Conservation (phyloP, 1,140 invertebrate genomes). For the Apocrypta bakeri region DNA sequence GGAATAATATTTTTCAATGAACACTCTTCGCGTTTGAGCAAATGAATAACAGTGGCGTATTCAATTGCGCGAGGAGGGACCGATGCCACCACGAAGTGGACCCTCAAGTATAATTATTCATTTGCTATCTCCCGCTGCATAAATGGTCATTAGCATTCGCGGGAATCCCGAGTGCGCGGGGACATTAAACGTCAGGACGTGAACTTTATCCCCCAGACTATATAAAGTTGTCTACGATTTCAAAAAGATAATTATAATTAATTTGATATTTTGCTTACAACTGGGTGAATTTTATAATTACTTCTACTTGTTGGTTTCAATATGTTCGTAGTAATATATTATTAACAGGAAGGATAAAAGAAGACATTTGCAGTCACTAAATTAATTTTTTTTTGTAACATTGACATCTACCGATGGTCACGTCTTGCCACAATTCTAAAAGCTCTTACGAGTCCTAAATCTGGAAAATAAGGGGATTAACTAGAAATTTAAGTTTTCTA, state of each 20-base stretch:
- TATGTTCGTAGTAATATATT: too few species aligned
- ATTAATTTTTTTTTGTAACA: background rate
- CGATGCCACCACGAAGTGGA: background rate
- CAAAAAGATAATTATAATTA: background rate
- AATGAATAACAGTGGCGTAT: constrained; percentile 32
- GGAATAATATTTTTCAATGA: background rate
- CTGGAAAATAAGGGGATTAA: background rate
- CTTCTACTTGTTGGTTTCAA: too few species aligned
- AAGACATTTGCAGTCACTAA: background rate
- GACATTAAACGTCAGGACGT: background rate
- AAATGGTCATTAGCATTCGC: constrained; percentile 46
- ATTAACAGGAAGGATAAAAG: too few species aligned
- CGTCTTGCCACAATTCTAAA: background rate
- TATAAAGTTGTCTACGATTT: background rate
- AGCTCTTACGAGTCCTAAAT: background rate
- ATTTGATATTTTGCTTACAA: too few species aligned
- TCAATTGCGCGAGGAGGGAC: constrained; percentile 29
- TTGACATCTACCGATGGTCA: background rate
- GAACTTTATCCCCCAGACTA: background rate
- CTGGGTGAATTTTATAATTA: too few species aligned
- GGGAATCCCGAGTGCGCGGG: constrained; percentile 11
- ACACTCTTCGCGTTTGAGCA: background rate
- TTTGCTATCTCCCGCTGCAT: constrained; percentile 38
- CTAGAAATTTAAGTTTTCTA: background rate
- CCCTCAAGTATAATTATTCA: constrained; percentile 47